phyloP scores from a whole-genome alignment of 2,113 vertebrate species.

The Myotis brandtii region DNA sequence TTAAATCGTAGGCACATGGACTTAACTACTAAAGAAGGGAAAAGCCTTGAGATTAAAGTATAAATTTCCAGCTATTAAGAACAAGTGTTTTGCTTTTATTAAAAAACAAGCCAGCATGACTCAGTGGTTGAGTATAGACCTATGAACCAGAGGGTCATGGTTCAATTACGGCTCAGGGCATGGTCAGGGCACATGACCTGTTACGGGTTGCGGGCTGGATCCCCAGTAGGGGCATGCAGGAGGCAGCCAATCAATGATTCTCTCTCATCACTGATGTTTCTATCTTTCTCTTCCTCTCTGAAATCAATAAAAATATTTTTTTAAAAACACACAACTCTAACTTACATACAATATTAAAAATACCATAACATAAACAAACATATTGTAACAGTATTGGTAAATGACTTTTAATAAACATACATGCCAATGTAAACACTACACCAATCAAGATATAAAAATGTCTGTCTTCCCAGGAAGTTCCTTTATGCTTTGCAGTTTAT shows the following conservation, averaged over 20 bases:
- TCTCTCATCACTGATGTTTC: too few relatives aligned
- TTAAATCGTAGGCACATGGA: neutral
- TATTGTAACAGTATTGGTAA: slow-evolving; percentile 13
- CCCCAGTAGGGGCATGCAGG: too few relatives aligned
- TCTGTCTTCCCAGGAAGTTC: neutral
- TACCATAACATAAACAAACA: too few relatives aligned
- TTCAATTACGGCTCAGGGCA: too few relatives aligned
- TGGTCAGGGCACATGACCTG: too few relatives aligned
- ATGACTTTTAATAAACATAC: neutral
- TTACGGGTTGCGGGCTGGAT: too few relatives aligned
- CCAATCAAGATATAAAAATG: neutral
- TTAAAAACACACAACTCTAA: neutral
- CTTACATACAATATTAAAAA: slow-evolving; percentile 4
- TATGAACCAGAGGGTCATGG: too few relatives aligned
- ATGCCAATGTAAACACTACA: neutral
- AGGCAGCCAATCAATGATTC: too few relatives aligned
- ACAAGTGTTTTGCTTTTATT: neutral
- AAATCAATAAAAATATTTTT: too few relatives aligned
- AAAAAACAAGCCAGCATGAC: neutral
- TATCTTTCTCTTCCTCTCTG: too few relatives aligned
- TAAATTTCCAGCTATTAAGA: slow-evolving; percentile 37
- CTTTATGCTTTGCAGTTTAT: neutral
- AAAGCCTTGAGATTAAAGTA: neutral
- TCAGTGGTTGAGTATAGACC: too few relatives aligned
- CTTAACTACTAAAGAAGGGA: neutral